Percentiles rank a stretch among this genome's conserved stretches.
phyloP scores from a whole-genome alignment of 1,140 invertebrate species.

The Pseudomyrmex gracilis region DNA sequence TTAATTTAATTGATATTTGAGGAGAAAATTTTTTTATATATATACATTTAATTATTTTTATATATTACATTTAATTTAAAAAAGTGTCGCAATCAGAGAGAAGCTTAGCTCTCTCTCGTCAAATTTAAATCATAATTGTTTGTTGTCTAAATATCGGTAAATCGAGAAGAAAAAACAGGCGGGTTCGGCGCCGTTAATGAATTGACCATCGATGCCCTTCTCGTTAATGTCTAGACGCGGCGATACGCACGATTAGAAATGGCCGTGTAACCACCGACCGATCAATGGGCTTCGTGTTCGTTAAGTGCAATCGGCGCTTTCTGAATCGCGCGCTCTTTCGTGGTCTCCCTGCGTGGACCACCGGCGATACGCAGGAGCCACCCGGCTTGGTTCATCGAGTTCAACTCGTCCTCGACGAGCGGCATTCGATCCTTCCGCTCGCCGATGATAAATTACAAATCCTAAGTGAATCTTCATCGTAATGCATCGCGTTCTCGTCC shows the following conservation, averaged over 20 bases:
- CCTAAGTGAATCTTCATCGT: slow-evolving; percentile 47
- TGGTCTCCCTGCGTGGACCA: slow-evolving; percentile 35
- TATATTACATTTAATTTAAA: background rate
- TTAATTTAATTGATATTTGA: background rate
- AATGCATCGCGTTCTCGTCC: slow-evolving; percentile 13
- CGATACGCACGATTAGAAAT: slow-evolving; percentile 70
- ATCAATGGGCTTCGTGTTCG: slow-evolving; percentile 76
- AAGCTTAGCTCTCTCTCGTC: too few species aligned
- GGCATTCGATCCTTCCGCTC: background rate
- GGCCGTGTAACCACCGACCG: slow-evolving; percentile 25
- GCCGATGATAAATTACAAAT: slow-evolving; percentile 45
- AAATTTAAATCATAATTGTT: background rate
- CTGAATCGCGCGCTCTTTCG: background rate
- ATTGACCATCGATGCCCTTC: slow-evolving; percentile 50
- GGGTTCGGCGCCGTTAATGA: slow-evolving; percentile 39
- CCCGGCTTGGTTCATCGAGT: slow-evolving; percentile 42
- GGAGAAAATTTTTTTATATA: background rate
- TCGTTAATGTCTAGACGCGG: slow-evolving; percentile 73
- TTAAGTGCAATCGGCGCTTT: slow-evolving; percentile 46
- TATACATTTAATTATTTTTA: background rate
- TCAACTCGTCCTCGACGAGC: slow-evolving; percentile 55
- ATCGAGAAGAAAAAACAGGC: background rate
- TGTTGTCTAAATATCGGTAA: background rate
- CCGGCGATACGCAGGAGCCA: slow-evolving; percentile 30
- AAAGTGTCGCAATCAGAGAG: too few species aligned